phyloP scores from a whole-genome alignment of 2,113 vertebrate species.

The Platichthys flesus region DNA sequence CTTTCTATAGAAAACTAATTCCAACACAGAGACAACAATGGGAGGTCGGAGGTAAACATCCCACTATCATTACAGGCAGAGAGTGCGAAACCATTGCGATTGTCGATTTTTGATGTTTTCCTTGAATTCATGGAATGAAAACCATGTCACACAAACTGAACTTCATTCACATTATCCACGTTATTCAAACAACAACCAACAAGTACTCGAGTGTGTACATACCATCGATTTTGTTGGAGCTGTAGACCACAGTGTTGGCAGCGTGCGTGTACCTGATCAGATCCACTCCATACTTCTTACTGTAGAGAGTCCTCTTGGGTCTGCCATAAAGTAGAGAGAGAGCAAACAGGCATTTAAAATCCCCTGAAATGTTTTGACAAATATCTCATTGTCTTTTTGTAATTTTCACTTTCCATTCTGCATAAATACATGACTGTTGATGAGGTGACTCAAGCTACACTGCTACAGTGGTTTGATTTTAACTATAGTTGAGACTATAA shows the following conservation, averaged over 20 bases:
- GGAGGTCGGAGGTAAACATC: no score
- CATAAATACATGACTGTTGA: no score
- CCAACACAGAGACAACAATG: no score
- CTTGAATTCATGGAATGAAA: no score
- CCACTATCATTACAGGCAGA: neutral
- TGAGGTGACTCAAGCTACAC: no score
- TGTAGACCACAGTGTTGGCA: conserved; percentile 99
- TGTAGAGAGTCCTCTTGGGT: conserved; percentile 98
- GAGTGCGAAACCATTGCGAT: neutral
- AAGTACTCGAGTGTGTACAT: conserved; percentile 68
- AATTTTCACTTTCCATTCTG: no score
- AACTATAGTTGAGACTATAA: no score
- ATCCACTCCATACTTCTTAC: conserved; percentile 99
- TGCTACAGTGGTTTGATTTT: no score
- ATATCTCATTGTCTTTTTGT: neutral
- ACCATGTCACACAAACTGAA: neutral
- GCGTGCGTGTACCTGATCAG: conserved; percentile 99
- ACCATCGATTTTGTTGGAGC: conserved; percentile 99
- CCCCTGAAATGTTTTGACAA: neutral
- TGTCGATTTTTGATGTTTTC: no score
- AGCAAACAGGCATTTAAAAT: neutral
- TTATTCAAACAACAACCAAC: neutral
- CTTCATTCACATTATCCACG: neutral
- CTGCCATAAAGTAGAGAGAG: conserved; percentile 68
- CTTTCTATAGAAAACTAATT: no score